phyloP scores from a whole-genome alignment of 2,888 invertebrate genomes.

The Euphydryas editha region DNA sequence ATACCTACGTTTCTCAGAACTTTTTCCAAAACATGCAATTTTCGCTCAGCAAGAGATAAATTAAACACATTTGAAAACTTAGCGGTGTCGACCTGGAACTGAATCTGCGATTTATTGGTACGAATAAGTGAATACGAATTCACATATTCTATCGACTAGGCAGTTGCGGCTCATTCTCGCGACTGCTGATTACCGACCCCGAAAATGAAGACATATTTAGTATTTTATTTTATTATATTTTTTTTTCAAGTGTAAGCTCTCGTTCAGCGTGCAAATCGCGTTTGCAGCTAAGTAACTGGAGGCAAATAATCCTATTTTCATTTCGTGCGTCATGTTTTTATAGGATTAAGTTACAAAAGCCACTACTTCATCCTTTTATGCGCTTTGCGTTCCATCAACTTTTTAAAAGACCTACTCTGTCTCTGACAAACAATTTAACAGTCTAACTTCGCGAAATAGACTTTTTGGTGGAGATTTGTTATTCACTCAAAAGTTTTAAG shows the following conservation, averaged over 20 bases:
- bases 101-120: no score
- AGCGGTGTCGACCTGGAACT: no score
- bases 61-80: no score
- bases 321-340: slow-evolving; percentile 43
- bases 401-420: slow-evolving; percentile 70
- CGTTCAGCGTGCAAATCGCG: slow-evolving; percentile 25
- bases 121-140: no score
- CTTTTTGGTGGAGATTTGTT: slow-evolving; percentile 80
- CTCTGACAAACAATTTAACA: slow-evolving; percentile 78
- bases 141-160: no score
- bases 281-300: slow-evolving; percentile 38
- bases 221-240: slow-evolving; percentile 24
- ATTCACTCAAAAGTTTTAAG: slow-evolving; percentile 82
- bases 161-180: no score
- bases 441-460: slow-evolving; percentile 75
- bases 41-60: no score
- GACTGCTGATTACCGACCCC: neutral
- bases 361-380: slow-evolving; percentile 57
- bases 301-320: slow-evolving; percentile 43
- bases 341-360: slow-evolving; percentile 43
- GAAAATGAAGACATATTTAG: slow-evolving; percentile 11
- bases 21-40: no score
- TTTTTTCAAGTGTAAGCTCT: slow-evolving; percentile 24
- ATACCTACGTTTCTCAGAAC: no score
- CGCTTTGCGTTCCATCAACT: slow-evolving; percentile 67